phyloP scores from a whole-genome alignment of 35 echinoderm and acorn worm species.

The Apostichopus parvimensis region DNA sequence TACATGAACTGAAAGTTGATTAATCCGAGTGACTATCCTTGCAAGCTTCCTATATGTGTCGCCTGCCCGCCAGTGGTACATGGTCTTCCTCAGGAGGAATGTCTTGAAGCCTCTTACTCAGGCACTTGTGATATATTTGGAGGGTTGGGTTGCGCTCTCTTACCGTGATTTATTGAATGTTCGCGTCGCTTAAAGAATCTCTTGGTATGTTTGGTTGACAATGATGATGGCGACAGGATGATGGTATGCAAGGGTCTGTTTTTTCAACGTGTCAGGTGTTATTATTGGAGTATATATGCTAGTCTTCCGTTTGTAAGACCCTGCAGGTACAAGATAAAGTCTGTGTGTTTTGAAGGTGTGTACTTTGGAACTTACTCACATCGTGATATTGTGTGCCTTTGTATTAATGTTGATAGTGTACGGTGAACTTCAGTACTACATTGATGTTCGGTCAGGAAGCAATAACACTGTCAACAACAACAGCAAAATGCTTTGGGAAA shows the following conservation, averaged over 20 bases:
- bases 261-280: neutral
- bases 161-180: conserved; percentile 3
- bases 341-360: neutral
- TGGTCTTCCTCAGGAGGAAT: neutral
- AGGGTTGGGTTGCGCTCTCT: neutral
- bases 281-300: neutral
- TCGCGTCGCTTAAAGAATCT: neutral
- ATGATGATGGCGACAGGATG: neutral
- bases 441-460: too few relatives aligned
- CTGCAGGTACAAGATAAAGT: neutral
- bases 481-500: too few relatives aligned
- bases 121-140: neutral
- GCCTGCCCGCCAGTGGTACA: too few relatives aligned
- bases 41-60: too few relatives aligned
- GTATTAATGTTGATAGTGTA: too few relatives aligned
- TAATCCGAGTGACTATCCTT: too few relatives aligned
- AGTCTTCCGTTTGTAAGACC: neutral
- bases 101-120: neutral
- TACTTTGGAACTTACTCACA: neutral
- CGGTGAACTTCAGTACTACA: too few relatives aligned
- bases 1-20: too few relatives aligned
- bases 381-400: too few relatives aligned
- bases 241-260: neutral
- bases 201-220: neutral
- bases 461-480: too few relatives aligned